Evolutionary conservation across 2,888 invertebrate species (phyloP), one percentile per base, ranked within the genome.

Genomic region (Cantharis nigra): DNA sequence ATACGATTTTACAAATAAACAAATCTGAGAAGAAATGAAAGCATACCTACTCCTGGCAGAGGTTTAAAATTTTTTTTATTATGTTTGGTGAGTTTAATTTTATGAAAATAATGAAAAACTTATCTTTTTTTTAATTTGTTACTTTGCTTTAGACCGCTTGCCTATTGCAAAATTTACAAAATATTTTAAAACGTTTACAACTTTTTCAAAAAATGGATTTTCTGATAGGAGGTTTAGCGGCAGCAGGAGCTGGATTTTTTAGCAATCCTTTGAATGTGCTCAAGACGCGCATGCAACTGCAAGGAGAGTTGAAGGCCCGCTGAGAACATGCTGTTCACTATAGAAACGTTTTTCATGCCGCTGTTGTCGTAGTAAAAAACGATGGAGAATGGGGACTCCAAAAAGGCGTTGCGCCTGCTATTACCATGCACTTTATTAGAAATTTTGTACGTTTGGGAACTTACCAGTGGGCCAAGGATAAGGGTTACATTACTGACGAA

Each of bases 211-310:
- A 26, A 18, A 88, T 88, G 88, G 88, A 88, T 82, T 88, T 88
- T 77, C 72, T 85, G 4, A 85, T 92, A 30, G 93, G 92, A n/a
- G 93, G 89, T 2, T 75, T 89, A 69, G 90, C 91, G 63, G 92
- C 92, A 1, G 89, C 90, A 77, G 90, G 91, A 20, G 92, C 93
- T 78, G 94, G 94, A 14, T 89, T 95, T 84, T 94, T 96, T 85
- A 95, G 95, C 82, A 97, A 97, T 88, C 97, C 97, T 0, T 92
- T 97, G 81, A 97, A 97, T 85, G 96, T 97, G 1, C 88, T 96
- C 20, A 97, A 97, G 90, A 96, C 96, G 3, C 91, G 97, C 0
- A 93, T 97, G 91, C 97, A 97, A 86, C 89, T 97, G 23, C 97
- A 97, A 88, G 88, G 88, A 2, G 88, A 88, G 81, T 79, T 88